Evolutionary conservation across 1,140 invertebrate genomes (phyloP).

Genomic region (Diorhabda carinulata): DNA sequence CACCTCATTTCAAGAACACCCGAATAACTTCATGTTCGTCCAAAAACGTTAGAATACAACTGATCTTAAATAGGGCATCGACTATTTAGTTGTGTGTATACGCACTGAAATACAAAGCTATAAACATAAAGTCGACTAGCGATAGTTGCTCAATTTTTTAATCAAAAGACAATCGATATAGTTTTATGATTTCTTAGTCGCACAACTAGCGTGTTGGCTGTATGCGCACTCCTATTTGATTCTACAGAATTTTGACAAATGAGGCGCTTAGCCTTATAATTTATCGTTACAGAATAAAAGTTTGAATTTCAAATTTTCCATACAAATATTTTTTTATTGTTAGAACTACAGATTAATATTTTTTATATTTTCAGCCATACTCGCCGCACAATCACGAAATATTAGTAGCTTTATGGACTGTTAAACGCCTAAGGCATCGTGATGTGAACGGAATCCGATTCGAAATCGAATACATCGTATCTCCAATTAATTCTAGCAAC

Average conservation of each 20-base stretch:
- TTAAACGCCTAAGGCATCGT: constrained; percentile 59
- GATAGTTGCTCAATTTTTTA: neutral
- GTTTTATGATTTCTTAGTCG: neutral
- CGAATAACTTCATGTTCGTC: neutral
- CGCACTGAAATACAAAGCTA: neutral
- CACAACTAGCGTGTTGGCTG: neutral
- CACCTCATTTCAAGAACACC: too few relatives aligned
- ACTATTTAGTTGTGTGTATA: neutral
- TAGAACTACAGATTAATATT: neutral
- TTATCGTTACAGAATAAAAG: too few relatives aligned
- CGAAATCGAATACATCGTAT: constrained; percentile 61
- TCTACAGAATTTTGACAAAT: neutral
- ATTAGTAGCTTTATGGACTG: constrained; percentile 59
- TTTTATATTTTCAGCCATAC: constrained; percentile 20
- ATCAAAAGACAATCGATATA: neutral
- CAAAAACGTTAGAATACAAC: neutral
- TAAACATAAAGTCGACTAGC: neutral
- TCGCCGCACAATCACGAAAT: constrained; percentile 44
- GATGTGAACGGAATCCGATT: constrained; percentile 53
- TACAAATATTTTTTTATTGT: neutral
- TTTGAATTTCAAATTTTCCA: too few relatives aligned
- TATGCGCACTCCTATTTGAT: neutral
- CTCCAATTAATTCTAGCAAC: constrained; percentile 46
- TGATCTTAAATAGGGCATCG: neutral
- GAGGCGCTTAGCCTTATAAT: neutral